Base-by-base conservation (phyloP, 2,113 vertebrate genomes). In the Brachionichthys hirsutus region DNA sequence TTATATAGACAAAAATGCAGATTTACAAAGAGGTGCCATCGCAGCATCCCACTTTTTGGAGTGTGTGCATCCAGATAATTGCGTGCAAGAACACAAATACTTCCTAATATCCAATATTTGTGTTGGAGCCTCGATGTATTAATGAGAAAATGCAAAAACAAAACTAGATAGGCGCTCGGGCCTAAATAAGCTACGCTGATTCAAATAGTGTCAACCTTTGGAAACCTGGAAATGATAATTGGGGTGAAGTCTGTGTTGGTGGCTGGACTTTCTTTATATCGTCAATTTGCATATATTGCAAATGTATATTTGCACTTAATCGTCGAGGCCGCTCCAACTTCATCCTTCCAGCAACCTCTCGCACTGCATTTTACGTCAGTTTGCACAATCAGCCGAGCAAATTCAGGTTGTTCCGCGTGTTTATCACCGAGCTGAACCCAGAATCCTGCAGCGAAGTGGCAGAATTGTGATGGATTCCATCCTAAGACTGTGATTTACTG, bases 391-490 rank as follows among this genome's bases (percentile, higher is more conserved):
- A 6, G 13, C 49, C 60, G 12, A 46, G 17, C 18, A 41, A 53
- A 49, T n/a, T n/a, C n/a, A 48, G 51, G 36, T 20, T 55, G 53
- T 62, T 66, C 68, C 73, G 8, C 24, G 8, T 75, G 79, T 81
- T 60, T 58, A 19, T 72, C 81, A 73, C 82, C 72, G 80, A 57
- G 67, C 40, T 62, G 67, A 77, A 69, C 57, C 49, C 34, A 22
- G 22, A 50, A 38, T 67, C 12, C 67, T 49, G 76, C 5, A 30
- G 24, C 24, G 4, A 30, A 4, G 3, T 30, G 24, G 24, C 24
- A 30, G 24, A 30, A 30, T 30, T 30, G 24, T 30, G 24, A 30
- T 30, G 24, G 24, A 30, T 30, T 30, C 53, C 51, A 8, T 55
- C 47, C 30, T 41, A 18, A 57, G 64, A 67, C 50, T 30, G 49